phyloP scores from a whole-genome alignment of 92 coral and sea anemone species.

The Meandrina meandrites region DNA sequence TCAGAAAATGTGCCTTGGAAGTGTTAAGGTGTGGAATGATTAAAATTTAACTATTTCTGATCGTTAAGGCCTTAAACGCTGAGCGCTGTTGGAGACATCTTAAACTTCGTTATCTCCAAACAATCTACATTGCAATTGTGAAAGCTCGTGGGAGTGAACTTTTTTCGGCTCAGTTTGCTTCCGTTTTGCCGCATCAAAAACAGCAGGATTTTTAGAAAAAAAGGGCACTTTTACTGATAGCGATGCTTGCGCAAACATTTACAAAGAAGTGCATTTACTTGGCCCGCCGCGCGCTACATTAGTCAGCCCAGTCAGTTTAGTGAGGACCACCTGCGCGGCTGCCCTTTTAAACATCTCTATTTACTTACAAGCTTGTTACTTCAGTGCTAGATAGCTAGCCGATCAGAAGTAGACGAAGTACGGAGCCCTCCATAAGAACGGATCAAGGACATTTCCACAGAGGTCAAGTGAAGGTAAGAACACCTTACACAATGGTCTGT shows the following conservation, averaged over 20 bases:
- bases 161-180: slow-evolving; percentile 1
- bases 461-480: slow-evolving; percentile 1
- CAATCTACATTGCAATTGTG: not conserved
- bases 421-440: not conserved
- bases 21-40: not conserved
- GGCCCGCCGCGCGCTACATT: not conserved
- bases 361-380: not conserved
- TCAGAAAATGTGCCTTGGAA: not conserved
- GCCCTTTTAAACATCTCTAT: not conserved
- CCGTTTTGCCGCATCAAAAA: slow-evolving; percentile 19
- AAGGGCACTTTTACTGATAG: not conserved
- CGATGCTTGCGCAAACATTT: not conserved
- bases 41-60: not conserved
- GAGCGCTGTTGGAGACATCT: slow-evolving; percentile 19
- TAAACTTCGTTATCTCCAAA: not conserved
- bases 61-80: not conserved
- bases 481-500: not conserved
- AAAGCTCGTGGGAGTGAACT: slow-evolving; percentile 4
- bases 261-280: not conserved
- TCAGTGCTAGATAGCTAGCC: not conserved
- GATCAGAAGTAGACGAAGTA: not conserved
- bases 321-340: not conserved
- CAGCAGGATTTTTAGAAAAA: slow-evolving; percentile 14
- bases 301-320: not conserved
- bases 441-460: too few relatives aligned